Base-by-base conservation (phyloP, 2,888 invertebrate species). In the Neoaliturus tenellus region DNA sequence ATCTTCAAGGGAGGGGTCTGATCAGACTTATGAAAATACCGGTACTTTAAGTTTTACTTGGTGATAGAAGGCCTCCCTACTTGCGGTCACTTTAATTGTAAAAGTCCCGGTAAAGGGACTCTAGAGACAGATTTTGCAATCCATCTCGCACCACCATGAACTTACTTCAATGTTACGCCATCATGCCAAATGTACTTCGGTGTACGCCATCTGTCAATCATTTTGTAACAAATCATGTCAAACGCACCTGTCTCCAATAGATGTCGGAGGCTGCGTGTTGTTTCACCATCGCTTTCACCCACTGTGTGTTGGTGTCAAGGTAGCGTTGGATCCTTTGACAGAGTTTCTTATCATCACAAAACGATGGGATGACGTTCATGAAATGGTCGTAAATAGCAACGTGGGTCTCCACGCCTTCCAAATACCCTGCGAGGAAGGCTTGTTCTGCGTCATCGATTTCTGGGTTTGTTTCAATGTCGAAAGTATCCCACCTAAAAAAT, bases 211-310 rank as follows among this genome's bases (percentile, higher is more conserved):
- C n/a, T n/a, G n/a, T n/a, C n/a, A n/a, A n/a, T n/a, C n/a, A n/a
- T n/a, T n/a, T n/a, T n/a, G n/a, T n/a, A n/a, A n/a, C n/a, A n/a
- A n/a, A n/a, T n/a, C n/a, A n/a, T n/a, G n/a, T n/a, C n/a, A n/a
- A n/a, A n/a, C n/a, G n/a, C 89, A 94, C 94, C 91, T 95, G 94
- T 89, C 94, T 92, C 95, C 95, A 95, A 87, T 94, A 95, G 0
- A 93, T 90, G 84, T 93, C 92, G 0, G 84, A 84, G 0, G 89
- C 86, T 28, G 91, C 87, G 10, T 89, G 85, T 17, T 87, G 81
- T 0, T 51, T 23, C 20, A 78, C 23, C 78, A 78, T 78, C 31
- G 33, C 20, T n/a, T 55, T 78, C 1, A 93, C 92, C 91, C 93
- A 95, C 0, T 91, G 89, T 33, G 93, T 90, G 88, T 95, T 95